These are phyloP conservation scores for Epistrophella euchroma DNA, from an alignment of 2,888 invertebrate species.

Conservation along the genomic window DNA sequence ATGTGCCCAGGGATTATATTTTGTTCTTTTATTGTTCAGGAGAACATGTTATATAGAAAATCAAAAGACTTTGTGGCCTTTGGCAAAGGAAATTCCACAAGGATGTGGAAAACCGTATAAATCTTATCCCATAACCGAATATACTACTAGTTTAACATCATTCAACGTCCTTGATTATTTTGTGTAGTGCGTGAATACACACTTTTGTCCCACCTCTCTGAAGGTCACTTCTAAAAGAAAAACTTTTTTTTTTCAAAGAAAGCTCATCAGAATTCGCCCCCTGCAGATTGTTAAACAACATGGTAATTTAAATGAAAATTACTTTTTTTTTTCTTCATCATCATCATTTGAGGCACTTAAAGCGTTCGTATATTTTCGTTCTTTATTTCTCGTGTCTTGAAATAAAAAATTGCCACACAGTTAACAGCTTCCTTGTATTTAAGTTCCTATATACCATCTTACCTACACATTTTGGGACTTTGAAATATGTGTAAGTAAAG, in stretches of 20 bases:
- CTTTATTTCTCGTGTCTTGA: neutral
- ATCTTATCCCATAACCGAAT: constrained; percentile 30
- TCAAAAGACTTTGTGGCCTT: neutral
- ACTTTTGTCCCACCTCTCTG: neutral
- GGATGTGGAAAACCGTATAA: neutral
- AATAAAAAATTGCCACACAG: constrained; percentile 2
- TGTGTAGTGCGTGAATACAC: constrained; percentile 22
- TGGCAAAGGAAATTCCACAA: constrained; percentile 7
- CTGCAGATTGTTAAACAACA: constrained; percentile 44
- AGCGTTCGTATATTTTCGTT: constrained; percentile 9
- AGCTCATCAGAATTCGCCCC: constrained; percentile 25
- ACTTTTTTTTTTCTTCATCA: constrained; percentile 15
- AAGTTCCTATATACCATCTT: neutral
- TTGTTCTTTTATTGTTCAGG: constrained; percentile 27
- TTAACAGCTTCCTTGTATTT: constrained; percentile 2
- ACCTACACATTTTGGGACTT: neutral
- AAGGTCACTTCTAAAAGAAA: constrained; percentile 13
- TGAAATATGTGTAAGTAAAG: neutral
- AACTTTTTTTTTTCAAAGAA: constrained; percentile 30
- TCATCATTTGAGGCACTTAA: constrained; percentile 37
- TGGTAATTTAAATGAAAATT: constrained; percentile 42
- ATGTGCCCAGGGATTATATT: constrained; percentile 13
- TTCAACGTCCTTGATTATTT: constrained; percentile 10
- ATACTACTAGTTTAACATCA: constrained; percentile 29
- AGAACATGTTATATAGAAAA: constrained; percentile 1